A percentile compares a stretch with the other conserved stretches of the same genome.
These are phyloP conservation scores for Cyprinodon brontotheroides DNA, from an alignment of 2,113 vertebrate species.

Conservation along the genomic window DNA sequence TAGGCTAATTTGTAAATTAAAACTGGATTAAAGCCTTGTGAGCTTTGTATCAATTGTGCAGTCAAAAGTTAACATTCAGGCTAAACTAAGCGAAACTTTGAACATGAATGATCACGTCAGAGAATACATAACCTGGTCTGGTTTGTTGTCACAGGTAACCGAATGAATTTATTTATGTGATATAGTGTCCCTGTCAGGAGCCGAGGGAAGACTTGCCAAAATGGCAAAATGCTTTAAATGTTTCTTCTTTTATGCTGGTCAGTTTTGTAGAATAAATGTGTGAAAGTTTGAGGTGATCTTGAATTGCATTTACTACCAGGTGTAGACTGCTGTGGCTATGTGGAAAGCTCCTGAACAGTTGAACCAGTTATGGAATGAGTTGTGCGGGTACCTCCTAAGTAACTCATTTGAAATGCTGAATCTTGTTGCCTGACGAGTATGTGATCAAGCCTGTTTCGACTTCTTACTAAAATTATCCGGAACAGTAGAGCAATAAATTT, in stretches of 20 bases:
- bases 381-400: not conserved
- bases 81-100: not conserved
- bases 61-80: not conserved
- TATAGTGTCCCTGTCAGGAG: not conserved
- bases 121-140: not conserved
- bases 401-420: not conserved
- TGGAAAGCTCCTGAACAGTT: not conserved
- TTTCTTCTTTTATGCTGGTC: no score
- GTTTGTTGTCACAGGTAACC: constrained; percentile 30
- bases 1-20: constrained; percentile 15
- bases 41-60: not conserved
- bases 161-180: not conserved
- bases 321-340: no score
- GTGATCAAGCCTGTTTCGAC: no score
- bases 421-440: not conserved
- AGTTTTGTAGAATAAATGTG: no score
- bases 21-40: constrained; percentile 2
- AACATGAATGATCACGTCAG: constrained; percentile 1
- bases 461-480: no score
- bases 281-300: no score
- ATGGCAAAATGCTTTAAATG: no score
- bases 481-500: no score
- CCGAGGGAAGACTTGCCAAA: no score
- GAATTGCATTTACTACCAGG: no score
- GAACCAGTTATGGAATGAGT: not conserved